Conservation (phyloP, 1,140 invertebrate species). For the Leptopilina clavipes region DNA sequence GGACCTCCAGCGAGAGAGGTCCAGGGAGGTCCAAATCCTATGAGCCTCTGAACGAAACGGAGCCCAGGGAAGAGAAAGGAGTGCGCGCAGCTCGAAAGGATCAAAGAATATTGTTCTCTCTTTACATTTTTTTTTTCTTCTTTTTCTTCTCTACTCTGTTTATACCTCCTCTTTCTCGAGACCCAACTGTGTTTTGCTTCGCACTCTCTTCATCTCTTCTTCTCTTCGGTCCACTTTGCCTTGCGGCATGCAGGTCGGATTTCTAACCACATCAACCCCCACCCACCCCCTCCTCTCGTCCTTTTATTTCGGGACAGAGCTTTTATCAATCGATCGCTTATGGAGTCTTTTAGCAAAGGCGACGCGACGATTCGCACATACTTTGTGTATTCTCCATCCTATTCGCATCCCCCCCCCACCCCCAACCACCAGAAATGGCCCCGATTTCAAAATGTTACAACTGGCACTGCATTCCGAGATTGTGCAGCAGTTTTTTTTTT, state of each 20-base stretch:
- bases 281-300: neutral
- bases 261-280: conserved; percentile 37
- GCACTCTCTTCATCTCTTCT: conserved; percentile 34
- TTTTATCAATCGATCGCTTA: conserved; percentile 36
- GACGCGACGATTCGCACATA: conserved; percentile 6
- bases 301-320: conserved; percentile 9
- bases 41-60: conserved; percentile 40
- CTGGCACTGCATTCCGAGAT: no score
- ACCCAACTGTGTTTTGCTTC: conserved; percentile 28
- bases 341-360: conserved; percentile 4
- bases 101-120: conserved; percentile 59
- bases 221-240: conserved; percentile 23
- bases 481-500: no score
- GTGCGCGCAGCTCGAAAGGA: conserved; percentile 59
- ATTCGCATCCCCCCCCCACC: no score
- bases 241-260: conserved; percentile 39
- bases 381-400: neutral
- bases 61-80: conserved; percentile 39
- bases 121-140: conserved; percentile 19
- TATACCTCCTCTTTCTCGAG: conserved; percentile 8
- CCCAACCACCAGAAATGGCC: no score
- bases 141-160: conserved; percentile 30
- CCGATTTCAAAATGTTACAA: no score
- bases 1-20: conserved; percentile 65
- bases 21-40: conserved; percentile 70